Conservation (phyloP, 2,888 invertebrate species). For the Onchidella celtica region DNA sequence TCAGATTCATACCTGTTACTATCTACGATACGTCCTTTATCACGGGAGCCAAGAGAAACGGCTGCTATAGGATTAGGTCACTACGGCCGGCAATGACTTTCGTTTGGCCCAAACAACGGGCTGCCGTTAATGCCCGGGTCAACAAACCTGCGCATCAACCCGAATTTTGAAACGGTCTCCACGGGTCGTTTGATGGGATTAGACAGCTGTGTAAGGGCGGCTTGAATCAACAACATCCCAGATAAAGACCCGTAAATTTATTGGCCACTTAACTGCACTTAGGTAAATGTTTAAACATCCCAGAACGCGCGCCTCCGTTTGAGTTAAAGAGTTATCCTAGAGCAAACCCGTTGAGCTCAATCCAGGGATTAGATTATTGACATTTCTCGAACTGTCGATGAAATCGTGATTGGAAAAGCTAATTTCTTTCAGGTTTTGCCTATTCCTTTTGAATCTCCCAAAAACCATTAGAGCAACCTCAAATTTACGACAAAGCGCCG, state of each 20-base stretch:
- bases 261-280: neutral
- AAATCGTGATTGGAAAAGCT: no score
- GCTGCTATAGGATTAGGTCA: neutral
- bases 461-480: no score
- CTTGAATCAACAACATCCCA: neutral
- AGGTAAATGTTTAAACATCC: neutral
- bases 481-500: no score
- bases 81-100: neutral
- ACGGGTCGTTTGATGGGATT: neutral
- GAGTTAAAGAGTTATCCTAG: no score
- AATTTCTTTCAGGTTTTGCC: no score
- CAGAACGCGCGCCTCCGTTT: neutral
- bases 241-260: neutral
- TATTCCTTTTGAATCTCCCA: no score
- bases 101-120: neutral
- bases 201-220: neutral
- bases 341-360: no score
- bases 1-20: no score
- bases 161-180: neutral
- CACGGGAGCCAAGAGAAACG: no score
- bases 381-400: no score
- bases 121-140: neutral
- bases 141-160: neutral
- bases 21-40: neutral
- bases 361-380: no score